Evolutionary conservation across 2,797 vertebrate species (phyloP).

Genomic region (Gephyroberyx darwinii): DNA sequence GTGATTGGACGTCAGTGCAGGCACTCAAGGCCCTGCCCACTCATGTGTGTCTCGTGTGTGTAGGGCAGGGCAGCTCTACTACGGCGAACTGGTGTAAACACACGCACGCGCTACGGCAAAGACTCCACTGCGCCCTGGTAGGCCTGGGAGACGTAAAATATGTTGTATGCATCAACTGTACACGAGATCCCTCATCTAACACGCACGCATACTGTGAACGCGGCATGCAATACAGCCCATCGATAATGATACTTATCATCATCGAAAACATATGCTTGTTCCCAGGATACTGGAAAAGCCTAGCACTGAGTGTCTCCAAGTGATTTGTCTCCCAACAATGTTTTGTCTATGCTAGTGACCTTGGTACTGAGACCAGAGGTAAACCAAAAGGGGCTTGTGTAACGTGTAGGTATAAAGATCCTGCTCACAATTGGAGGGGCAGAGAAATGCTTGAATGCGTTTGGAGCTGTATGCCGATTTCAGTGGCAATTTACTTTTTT

Average conservation of each 20-base stretch:
- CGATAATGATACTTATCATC: background rate
- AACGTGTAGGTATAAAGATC: too few species aligned
- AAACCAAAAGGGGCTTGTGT: too few species aligned
- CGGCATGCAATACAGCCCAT: constrained; percentile 31
- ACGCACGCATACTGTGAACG: background rate
- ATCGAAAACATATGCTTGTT: too few species aligned
- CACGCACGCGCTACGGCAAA: constrained; percentile 34
- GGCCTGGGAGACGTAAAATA: constrained; percentile 19
- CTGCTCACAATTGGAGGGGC: too few species aligned
- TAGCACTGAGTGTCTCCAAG: too few species aligned
- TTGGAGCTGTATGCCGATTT: too few species aligned
- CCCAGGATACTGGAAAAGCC: too few species aligned
- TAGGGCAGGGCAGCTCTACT: constrained; percentile 57
- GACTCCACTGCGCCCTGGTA: background rate
- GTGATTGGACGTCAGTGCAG: constrained; percentile 66
- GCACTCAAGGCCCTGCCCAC: constrained; percentile 64
- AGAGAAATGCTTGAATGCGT: too few species aligned
- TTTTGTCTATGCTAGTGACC: too few species aligned
- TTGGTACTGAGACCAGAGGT: too few species aligned
- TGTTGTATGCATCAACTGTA: constrained; percentile 33
- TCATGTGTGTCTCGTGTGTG: constrained; percentile 75
- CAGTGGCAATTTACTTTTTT: too few species aligned
- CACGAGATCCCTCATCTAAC: constrained; percentile 19
- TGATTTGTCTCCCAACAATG: too few species aligned
- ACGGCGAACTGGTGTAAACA: constrained; percentile 69